Evolutionary conservation across 2,888 invertebrate genomes (phyloP).

Genomic region (Lumbricus terrestris): DNA sequence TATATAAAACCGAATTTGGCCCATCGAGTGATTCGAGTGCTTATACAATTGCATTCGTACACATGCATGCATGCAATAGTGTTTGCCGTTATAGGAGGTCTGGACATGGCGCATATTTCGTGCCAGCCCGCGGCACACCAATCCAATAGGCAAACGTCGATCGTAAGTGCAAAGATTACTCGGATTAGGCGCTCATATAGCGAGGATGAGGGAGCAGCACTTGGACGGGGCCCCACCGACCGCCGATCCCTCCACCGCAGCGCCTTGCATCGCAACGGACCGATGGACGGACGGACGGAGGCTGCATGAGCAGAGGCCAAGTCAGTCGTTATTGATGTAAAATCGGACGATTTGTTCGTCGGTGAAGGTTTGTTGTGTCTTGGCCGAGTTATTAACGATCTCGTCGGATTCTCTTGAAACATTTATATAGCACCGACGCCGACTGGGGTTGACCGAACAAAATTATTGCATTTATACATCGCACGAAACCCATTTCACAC

Average conservation of each 20-base stretch:
- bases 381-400: neutral
- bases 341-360: neutral
- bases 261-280: neutral
- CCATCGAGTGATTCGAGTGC: neutral
- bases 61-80: neutral
- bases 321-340: constrained; percentile 3
- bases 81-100: neutral
- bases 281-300: neutral
- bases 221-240: neutral
- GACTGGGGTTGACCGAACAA: neutral
- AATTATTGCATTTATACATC: constrained; percentile 3
- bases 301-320: neutral
- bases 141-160: neutral
- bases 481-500: neutral
- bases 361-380: neutral
- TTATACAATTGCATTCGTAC: neutral
- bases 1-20: neutral
- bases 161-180: constrained; percentile 3
- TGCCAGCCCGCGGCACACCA: neutral
- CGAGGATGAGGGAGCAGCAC: neutral
- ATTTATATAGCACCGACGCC: neutral
- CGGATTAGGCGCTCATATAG: constrained; percentile 3
- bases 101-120: neutral
- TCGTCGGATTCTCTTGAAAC: neutral
- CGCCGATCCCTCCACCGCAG: neutral